phyloP scores from a whole-genome alignment of 1,140 invertebrate species.

The Drosophila kikkawai region DNA sequence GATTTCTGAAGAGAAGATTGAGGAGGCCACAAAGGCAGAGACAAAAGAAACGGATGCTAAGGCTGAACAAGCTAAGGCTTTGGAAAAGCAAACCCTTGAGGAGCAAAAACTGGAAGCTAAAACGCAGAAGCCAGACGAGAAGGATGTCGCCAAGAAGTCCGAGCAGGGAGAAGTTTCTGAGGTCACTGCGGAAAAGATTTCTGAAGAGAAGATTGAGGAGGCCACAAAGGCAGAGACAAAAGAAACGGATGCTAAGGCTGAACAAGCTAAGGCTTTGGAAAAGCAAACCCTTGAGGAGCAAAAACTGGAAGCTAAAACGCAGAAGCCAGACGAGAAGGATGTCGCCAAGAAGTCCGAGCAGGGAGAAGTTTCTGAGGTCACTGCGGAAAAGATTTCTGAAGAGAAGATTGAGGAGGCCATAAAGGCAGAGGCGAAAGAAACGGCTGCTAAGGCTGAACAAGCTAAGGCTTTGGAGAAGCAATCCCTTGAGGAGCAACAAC shows the following conservation, averaged over 20 bases:
- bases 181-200: no score
- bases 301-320: conserved; percentile 17
- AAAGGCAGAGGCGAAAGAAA: conserved; percentile 10
- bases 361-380: conserved; percentile 46
- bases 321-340: conserved; percentile 25
- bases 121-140: no score
- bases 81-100: no score
- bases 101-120: no score
- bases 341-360: conserved; percentile 19
- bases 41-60: no score
- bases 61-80: no score
- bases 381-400: conserved; percentile 25
- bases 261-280: conserved; percentile 42
- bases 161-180: no score
- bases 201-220: no score
- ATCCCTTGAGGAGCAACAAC: conserved; percentile 10
- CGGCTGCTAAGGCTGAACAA: conserved; percentile 43
- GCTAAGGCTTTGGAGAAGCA: conserved; percentile 42
- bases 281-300: conserved; percentile 43
- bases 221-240: conserved; percentile 1
- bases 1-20: no score
- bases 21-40: no score
- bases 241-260: conserved; percentile 11
- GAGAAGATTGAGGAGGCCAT: conserved; percentile 16
- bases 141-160: no score